Evolutionary conservation across 2,888 invertebrate species (phyloP).

Genomic region (Busseola fusca): DNA sequence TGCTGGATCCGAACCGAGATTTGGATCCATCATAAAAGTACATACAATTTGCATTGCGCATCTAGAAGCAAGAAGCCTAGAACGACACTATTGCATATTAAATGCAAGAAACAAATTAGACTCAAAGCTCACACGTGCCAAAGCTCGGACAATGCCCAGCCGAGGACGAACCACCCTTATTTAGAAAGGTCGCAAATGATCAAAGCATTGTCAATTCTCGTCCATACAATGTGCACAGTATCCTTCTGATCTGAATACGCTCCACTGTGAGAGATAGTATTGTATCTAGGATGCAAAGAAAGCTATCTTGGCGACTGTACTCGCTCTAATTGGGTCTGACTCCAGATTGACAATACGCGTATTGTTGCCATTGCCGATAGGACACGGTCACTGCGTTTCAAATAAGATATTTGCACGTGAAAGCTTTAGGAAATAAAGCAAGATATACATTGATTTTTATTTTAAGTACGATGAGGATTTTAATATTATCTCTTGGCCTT

Average conservation of each 20-base stretch:
- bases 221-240: not conserved
- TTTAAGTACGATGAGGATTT: not conserved
- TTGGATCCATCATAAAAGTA: not conserved
- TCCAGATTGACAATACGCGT: conserved; percentile 34
- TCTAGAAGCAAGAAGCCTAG: not conserved
- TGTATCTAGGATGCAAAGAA: conserved; percentile 5
- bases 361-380: conserved; percentile 31
- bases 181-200: not conserved
- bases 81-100: not conserved
- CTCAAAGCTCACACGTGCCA: not conserved
- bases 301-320: conserved; percentile 8
- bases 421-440: not conserved
- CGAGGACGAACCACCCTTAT: not conserved
- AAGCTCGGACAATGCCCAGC: not conserved
- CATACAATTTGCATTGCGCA: not conserved
- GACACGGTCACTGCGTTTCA: conserved; percentile 41
- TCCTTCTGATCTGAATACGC: not conserved
- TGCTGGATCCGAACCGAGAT: not conserved
- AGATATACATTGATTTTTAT: not conserved
- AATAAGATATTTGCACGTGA: conserved; percentile 24
- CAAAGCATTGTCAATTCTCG: conserved; percentile 2
- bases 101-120: not conserved
- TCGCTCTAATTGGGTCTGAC: conserved; percentile 44
- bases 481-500: not conserved
- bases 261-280: conserved; percentile 1